Base-by-base conservation (phyloP, 2,113 vertebrate genomes). In the Halcyon senegalensis region DNA sequence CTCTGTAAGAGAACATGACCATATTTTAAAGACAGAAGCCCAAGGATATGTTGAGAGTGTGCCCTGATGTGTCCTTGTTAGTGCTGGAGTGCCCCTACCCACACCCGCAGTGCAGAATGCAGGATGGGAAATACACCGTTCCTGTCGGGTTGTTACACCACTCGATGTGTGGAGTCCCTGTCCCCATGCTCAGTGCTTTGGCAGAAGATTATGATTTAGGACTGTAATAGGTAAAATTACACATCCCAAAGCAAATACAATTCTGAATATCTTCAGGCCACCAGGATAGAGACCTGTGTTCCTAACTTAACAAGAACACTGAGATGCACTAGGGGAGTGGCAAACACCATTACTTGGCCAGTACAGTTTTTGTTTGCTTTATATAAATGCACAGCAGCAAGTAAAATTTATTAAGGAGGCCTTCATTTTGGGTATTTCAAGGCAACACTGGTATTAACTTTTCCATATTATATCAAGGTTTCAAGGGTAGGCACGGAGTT, bases 31-130 rank as follows among this genome's bases (percentile, higher is more conserved):
- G 83, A 41, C 82, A 60, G 63, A 39, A 0, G 1, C 48, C 14
- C 33, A 50, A 37, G 67, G 33, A 48, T 77, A 53, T 3, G 8
- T 27, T 56, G 48, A 11, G 28, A 9, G 12, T 9, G 39, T 64
- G 37, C 75, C 43, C 41, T 58, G 66, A 23, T 44, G 81, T 50
- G 43, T 33, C 9, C 1, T 5, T 15, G 20, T 21, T 41, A 21
- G 44, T 30, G 16, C 48, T 35, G 67, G 79, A 83, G 60, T 30
- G 0, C 51, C 31, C 31, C 59, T 55, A 27, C 68, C n/a, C 35
- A 0, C 4, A 0, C 6, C 2, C 1, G 12, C 28, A 9, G 35
- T 1, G 41, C 33, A 17, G 78, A 30, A 4, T 5, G 23, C 2
- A 9, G 64, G 28, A 5, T 50, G 60, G 39, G 59, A 46, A 23